Evolutionary conservation across 2,113 vertebrate genomes (phyloP).

Genomic region (Galeopterus variegatus): DNA sequence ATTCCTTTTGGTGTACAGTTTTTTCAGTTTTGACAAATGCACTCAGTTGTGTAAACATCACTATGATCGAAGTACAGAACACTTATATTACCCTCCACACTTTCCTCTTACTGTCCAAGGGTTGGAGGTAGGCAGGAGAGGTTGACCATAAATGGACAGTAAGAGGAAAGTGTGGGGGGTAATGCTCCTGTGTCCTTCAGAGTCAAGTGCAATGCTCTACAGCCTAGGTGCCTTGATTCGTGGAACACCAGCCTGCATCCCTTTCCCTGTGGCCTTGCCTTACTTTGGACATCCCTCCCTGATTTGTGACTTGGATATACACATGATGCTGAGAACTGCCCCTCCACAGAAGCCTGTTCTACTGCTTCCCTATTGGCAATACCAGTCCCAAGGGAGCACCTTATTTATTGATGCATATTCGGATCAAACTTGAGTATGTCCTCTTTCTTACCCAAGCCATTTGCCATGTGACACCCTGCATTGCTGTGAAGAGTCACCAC

Average conservation of each 20-base stretch:
- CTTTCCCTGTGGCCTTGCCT: rapidly evolving
- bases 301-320: neutral
- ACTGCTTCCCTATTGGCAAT: neutral
- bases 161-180: too few relatives aligned
- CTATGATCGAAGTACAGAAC: neutral
- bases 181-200: neutral
- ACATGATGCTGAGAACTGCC: neutral
- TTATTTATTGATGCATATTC: neutral
- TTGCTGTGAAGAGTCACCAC: too few relatives aligned
- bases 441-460: too few relatives aligned
- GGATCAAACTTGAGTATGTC: neutral
- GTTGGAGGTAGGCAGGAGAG: too few relatives aligned
- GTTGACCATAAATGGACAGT: too few relatives aligned
- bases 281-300: neutral
- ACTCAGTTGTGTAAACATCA: neutral
- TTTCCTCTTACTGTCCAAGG: neutral
- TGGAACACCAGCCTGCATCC: neutral
- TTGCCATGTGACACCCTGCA: too few relatives aligned
- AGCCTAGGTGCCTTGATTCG: neutral
- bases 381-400: too few relatives aligned
- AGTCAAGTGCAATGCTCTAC: neutral
- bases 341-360: neutral
- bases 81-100: neutral
- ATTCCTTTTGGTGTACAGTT: neutral
- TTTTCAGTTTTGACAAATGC: neutral